phyloP scores from a whole-genome alignment of 37 sponge, comb jelly and placozoan genomes.

The Oopsacas minuta region DNA sequence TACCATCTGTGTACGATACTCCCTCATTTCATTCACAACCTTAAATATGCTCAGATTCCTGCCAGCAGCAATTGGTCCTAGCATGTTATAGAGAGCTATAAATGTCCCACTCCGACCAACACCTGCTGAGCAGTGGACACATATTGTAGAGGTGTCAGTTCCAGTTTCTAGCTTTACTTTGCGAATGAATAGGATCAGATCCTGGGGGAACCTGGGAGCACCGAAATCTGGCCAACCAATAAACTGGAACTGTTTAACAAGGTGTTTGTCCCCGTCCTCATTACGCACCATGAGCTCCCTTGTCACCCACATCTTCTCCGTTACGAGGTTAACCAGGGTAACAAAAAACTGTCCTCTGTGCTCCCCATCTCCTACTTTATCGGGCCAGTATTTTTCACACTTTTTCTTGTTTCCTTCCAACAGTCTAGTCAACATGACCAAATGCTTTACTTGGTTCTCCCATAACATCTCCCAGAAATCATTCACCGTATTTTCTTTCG shows the following conservation, averaged over 20 bases:
- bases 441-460: neutral
- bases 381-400: conserved; percentile 9
- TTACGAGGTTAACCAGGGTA: neutral
- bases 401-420: neutral
- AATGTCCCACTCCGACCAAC: neutral
- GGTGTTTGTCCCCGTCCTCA: neutral
- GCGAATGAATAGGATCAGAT: neutral
- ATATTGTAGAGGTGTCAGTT: neutral
- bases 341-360: neutral
- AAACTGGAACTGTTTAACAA: neutral
- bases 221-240: neutral
- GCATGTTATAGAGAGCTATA: neutral
- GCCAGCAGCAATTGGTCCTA: neutral
- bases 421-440: neutral
- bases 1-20: neutral
- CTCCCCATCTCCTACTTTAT: neutral
- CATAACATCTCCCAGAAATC: neutral
- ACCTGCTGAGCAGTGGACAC: neutral
- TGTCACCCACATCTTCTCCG: neutral
- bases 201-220: neutral
- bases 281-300: neutral
- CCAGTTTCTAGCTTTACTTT: neutral
- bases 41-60: neutral
- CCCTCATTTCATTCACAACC: neutral
- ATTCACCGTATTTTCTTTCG: neutral